phyloP scores from a whole-genome alignment of 2,888 invertebrate species.

The Macrosiphum euphorbiae region DNA sequence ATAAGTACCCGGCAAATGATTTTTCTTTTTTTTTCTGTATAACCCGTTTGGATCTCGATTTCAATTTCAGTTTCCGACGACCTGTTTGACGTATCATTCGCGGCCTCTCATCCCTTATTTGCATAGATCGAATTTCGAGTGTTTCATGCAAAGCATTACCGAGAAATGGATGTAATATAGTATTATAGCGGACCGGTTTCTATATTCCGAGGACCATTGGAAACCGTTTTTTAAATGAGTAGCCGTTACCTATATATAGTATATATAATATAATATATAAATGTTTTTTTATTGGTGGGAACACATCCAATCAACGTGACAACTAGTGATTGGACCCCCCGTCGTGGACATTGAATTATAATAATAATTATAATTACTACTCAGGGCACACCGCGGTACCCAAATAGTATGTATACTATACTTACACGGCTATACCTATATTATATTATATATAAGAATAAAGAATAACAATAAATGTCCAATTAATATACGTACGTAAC shows the following conservation, averaged over 20 bases:
- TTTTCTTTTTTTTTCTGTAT: not conserved
- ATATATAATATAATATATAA: not conserved
- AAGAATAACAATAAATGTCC: conserved; percentile 53
- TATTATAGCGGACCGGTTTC: conserved; percentile 40
- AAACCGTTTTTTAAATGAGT: conserved; percentile 47
- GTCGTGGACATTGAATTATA: conserved; percentile 46
- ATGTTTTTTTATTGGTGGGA: conserved; percentile 44
- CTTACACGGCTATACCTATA: not conserved
- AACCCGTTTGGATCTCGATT: not conserved
- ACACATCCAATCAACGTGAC: conserved; percentile 59
- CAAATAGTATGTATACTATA: not conserved
- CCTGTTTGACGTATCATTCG: not conserved
- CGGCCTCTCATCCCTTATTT: not conserved
- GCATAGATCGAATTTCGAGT: conserved; percentile 9
- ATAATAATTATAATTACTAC: conserved; percentile 40
- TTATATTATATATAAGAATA: not conserved
- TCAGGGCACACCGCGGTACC: not conserved
- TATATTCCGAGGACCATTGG: conserved; percentile 7
- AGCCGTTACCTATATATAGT: not conserved
- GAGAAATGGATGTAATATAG: not conserved
- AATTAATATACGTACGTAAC: conserved; percentile 11
- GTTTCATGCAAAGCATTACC: not conserved
- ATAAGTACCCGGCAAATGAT: not conserved
- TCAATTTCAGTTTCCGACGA: not conserved
- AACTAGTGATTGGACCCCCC: conserved; percentile 52